A percentile compares a stretch with the other conserved stretches of the same genome.
phyloP scores from a whole-genome alignment of 2,797 vertebrate genomes.

The Tiaroga cobitis region DNA sequence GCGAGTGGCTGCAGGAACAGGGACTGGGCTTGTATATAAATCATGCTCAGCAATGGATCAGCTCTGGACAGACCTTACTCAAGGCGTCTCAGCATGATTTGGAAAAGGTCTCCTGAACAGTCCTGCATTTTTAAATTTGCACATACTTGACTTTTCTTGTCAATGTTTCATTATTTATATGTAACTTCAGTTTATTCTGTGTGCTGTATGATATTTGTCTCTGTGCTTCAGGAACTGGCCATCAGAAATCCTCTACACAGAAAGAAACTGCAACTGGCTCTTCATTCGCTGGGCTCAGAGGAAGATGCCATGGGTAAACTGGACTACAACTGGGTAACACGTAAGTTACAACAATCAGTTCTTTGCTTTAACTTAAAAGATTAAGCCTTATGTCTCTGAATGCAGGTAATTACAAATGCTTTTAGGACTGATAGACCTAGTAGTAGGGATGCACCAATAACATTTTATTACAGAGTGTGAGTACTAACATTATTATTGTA shows the following conservation, averaged over 20 bases:
- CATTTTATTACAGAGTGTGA: not conserved
- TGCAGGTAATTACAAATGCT: not conserved
- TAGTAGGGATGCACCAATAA: not conserved
- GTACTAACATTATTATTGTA: not conserved
- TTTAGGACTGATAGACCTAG: not conserved
- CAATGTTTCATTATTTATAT: not conserved
- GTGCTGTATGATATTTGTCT: conserved; percentile 4
- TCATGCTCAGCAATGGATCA: conserved; percentile 88
- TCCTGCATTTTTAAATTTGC: not conserved
- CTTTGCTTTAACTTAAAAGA: not conserved
- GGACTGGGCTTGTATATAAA: conserved; percentile 86
- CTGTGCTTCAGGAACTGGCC: conserved; percentile 84
- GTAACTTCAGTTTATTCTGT: not conserved
- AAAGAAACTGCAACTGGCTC: conserved; percentile 94
- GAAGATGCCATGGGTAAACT: conserved; percentile 88
- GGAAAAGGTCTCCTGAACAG: conserved; percentile 83
- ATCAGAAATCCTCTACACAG: conserved; percentile 90
- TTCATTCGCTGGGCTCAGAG: conserved; percentile 88
- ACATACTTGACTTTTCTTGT: not conserved
- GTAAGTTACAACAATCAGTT: conserved; percentile 76
- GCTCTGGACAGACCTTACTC: conserved; percentile 89
- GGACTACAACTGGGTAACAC: conserved; percentile 96
- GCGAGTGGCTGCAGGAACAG: conserved; percentile 90
- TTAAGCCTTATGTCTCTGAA: not conserved
- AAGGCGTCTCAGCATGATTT: conserved; percentile 93